Base-by-base conservation (phyloP, 1,140 invertebrate genomes). In the Eurosta solidaginis region DNA sequence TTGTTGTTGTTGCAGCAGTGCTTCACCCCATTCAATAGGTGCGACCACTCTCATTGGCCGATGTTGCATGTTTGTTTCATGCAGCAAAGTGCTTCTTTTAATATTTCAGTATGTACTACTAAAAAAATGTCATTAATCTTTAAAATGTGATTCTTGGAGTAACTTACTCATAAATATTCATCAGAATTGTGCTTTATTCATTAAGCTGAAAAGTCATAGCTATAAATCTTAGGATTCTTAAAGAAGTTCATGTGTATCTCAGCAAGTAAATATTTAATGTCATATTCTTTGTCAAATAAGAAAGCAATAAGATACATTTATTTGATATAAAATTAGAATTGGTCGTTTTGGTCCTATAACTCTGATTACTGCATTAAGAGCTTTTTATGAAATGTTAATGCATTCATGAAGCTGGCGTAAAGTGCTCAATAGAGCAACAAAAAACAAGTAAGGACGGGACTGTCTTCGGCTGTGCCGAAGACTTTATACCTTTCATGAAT, bases 111-210 rank as follows among this genome's bases (percentile, higher is more conserved):
- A n/a, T n/a, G n/a, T n/a, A n/a, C 40, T 68, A 20, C 33, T 68
- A 17, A n/a, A 9, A 20, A 14, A 68, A 68, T 68, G 33, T 40
- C 59, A 68, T 68, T 68, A 68, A 68, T 68, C 29, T 68, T 33
- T 40, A 68, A 68, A 68, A 68, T 68, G n/a, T 40, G 59, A 2
- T 68, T 27, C 33, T 20, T 22, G 59, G 33, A 68, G 40, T 10
- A 68, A 68, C 59, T 20, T 40, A n/a, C n/a, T 68, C 59, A 68
- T 68, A 68, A 68, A 68, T 68, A 68, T 68, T 68, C 59, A 68
- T 20, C 59, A 68, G 17, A 68, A 40, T 68, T 68, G 33, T 68
- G 33, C 36, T 68, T 6, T 40, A 68, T 68, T 33, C 40, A 68
- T 68, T 33, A 20, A 22, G 59, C n/a, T 40, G 22, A 20, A 10